Evolutionary conservation across 1,140 invertebrate species (phyloP).

Genomic region (Brachionus rotundiformis): DNA sequence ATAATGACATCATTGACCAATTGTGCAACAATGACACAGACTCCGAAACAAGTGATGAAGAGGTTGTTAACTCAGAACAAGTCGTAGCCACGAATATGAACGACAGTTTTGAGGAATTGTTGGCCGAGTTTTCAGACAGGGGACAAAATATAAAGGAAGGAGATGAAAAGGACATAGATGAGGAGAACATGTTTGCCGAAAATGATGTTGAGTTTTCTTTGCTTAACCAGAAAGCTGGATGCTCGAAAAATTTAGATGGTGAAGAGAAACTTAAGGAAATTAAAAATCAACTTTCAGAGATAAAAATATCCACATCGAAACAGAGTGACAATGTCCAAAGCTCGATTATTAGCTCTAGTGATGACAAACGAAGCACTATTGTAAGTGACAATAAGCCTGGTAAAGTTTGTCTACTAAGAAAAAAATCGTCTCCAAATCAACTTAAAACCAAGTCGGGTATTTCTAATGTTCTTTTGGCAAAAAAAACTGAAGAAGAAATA

Average conservation of each 20-base stretch:
- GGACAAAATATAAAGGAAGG: neutral
- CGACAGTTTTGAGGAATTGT: slow-evolving; percentile 37
- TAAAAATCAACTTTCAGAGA: slow-evolving; percentile 33
- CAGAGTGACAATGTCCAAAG: neutral
- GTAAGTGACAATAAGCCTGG: neutral
- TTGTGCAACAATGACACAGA: slow-evolving; percentile 41
- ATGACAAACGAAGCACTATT: slow-evolving; percentile 3
- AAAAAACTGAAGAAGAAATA: slow-evolving; percentile 16
- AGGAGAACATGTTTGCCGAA: slow-evolving; percentile 50
- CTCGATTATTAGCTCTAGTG: slow-evolving; percentile 9
- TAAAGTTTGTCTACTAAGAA: slow-evolving; percentile 9
- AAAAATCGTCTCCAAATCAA: slow-evolving; percentile 23
- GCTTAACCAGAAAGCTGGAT: slow-evolving; percentile 16
- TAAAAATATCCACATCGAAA: slow-evolving; percentile 15
- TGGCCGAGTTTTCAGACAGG: slow-evolving; percentile 32
- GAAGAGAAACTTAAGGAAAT: slow-evolving; percentile 29
- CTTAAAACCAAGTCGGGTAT: neutral
- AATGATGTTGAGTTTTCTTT: slow-evolving; percentile 46
- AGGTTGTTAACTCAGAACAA: slow-evolving; percentile 1
- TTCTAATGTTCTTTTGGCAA: neutral
- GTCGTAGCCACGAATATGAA: neutral
- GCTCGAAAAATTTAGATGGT: slow-evolving; percentile 17
- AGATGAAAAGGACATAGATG: slow-evolving; percentile 40
- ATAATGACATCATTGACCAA: slow-evolving; percentile 43
- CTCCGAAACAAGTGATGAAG: neutral